Base-by-base conservation (phyloP, 92 coral and sea anemone genomes). In the Porites rus region DNA sequence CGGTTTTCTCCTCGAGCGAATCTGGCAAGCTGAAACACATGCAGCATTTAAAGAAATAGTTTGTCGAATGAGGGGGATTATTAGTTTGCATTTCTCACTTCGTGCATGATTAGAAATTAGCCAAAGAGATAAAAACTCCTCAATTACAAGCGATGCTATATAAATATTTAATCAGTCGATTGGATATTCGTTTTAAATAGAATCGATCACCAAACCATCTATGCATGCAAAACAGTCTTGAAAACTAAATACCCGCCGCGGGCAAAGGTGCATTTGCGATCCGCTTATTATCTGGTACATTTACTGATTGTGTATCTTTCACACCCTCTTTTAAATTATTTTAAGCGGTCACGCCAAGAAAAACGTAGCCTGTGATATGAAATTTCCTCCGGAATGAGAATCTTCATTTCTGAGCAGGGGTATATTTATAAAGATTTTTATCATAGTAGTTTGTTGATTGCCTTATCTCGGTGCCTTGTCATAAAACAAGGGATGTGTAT, bases 161-260 rank as follows among this genome's bases (percentile, higher is more conserved):
- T 78, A 7, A 78, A 78, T 78, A 78, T 50, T 78, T 78, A 9
- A 78, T 78, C 5, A 4, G 38, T 38, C 14, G 80, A 20, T 59
- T 6, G 2, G 12, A 58, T 22, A 12, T 63, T 9, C 52, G 50
- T 72, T 20, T 61, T 18, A 43, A 19, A 19, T 12, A 64, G 73
- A 21, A 68, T 8, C 50, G 46, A 38, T 38, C 46, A 38, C 46
- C 6, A 38, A 38, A 24, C 20, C 10, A 68, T 24, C 24, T 68
- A 11, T 68, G 17, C 51, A 24, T 24, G 73, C 22, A 68, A 68
- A 68, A n/a, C 70, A 65, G 70, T 20, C 24, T 65, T 10, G 19
- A 10, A 28, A 9, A 6, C 38, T 11, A 25, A 50, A 24, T 6
- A 24, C 7, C 12, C 50, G 50, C 73, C 16, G 17, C 31, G 73